Evolutionary conservation across 2,797 vertebrate species (phyloP).

Genomic region (Coregonus suidteri): DNA sequence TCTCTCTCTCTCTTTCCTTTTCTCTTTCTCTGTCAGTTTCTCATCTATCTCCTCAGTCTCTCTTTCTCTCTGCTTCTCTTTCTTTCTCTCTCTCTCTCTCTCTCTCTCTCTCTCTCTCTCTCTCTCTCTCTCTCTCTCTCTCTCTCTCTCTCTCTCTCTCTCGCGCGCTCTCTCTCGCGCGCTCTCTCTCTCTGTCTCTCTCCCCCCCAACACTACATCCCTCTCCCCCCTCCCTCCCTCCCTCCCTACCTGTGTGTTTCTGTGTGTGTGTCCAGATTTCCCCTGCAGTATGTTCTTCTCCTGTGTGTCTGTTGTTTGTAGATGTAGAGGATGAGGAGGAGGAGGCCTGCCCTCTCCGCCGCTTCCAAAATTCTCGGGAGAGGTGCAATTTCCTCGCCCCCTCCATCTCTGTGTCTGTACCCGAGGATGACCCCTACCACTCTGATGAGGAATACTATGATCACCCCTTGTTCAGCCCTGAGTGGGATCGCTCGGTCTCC

Average conservation of each 20-base stretch:
- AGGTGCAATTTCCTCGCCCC: conserved; percentile 87
- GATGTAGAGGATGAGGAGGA: conserved; percentile 94
- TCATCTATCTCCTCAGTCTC: not conserved
- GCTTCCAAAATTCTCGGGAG: conserved; percentile 85
- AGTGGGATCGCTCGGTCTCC: conserved; percentile 87
- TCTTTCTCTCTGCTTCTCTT: not conserved
- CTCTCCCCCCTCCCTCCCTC: conserved; percentile 8
- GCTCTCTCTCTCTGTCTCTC: conserved; percentile 55
- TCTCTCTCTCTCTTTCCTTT: conserved; percentile 5
- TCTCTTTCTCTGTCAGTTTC: too few species aligned
- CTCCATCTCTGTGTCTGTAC: conserved; percentile 95
- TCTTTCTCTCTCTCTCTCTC: conserved; percentile 11
- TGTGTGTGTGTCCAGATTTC: conserved; percentile 81
- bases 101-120: not conserved
- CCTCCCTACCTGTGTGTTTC: conserved; percentile 25
- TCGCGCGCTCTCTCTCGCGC: conserved; percentile 52
- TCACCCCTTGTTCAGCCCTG: conserved; percentile 94
- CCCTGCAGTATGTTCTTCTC: conserved; percentile 85
- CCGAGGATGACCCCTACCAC: conserved; percentile 90
- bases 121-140: conserved; percentile 14
- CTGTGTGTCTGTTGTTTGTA: conserved; percentile 92
- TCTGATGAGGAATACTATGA: conserved; percentile 95
- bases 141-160: not conserved
- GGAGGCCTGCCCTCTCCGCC: conserved; percentile 84
- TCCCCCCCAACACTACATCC: not conserved